Evolutionary conservation across 2,113 vertebrate genomes (phyloP).

Genomic region (Acrocephalus arundinaceus): DNA sequence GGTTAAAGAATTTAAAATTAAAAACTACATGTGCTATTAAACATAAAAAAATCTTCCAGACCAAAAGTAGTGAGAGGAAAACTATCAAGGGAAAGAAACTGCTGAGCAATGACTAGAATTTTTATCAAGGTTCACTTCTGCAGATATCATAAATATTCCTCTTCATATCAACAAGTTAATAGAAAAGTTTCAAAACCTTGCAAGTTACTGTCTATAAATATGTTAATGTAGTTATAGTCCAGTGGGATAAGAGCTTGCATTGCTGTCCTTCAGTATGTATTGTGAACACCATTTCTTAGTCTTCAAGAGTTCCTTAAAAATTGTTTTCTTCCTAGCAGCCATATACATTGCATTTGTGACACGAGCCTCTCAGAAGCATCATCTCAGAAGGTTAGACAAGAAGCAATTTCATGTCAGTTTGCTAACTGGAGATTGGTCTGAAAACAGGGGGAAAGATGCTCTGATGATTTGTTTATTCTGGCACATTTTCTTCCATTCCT

Average conservation of each 20-base stretch:
- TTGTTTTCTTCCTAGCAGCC: background rate
- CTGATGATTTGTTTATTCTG: background rate
- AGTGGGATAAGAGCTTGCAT: background rate
- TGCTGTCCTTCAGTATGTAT: background rate
- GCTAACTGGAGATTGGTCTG: background rate
- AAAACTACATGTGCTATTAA: background rate
- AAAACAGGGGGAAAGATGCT: background rate
- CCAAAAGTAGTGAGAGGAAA: background rate
- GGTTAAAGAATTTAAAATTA: background rate
- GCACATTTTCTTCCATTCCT: background rate
- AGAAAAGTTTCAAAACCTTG: background rate
- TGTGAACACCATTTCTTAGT: background rate
- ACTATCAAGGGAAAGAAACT: background rate
- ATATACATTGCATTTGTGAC: too few relatives aligned
- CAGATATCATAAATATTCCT: background rate
- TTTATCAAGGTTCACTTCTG: background rate
- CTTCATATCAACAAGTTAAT: background rate
- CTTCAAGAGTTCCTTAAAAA: background rate
- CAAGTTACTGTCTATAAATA: background rate
- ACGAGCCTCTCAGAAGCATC: fast-evolving
- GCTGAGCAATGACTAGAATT: background rate
- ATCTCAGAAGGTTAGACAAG: background rate
- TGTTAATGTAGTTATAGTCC: background rate
- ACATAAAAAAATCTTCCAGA: background rate
- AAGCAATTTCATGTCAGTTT: background rate